phyloP scores from a whole-genome alignment of 1,140 invertebrate species.

The Platorchestia sp. region DNA sequence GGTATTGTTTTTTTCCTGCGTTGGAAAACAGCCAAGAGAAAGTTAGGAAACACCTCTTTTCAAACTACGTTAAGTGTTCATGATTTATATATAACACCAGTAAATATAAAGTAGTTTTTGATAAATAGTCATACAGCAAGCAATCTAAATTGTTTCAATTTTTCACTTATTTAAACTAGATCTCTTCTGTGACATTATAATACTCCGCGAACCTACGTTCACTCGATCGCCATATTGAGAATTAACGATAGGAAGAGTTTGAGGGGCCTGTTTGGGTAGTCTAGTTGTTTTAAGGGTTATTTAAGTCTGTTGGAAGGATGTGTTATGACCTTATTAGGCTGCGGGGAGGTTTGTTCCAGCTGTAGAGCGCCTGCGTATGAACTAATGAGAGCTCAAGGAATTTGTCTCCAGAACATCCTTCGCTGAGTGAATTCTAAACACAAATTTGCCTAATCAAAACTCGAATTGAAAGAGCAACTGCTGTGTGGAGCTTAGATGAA shows the following conservation, averaged over 20 bases:
- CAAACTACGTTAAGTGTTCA: neutral
- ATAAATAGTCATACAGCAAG: neutral
- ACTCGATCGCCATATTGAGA: neutral
- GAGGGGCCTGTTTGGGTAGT: neutral
- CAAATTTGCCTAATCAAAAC: neutral
- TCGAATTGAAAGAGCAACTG: neutral
- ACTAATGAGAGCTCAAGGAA: neutral
- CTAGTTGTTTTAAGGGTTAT: neutral
- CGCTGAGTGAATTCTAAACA: neutral
- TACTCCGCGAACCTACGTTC: neutral
- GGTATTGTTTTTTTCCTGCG: neutral
- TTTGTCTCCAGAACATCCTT: neutral
- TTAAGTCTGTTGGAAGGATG: no score
- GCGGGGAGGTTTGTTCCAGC: no score
- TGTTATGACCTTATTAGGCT: no score
- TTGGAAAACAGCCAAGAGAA: neutral
- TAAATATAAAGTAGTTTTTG: neutral
- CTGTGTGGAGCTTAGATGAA: neutral
- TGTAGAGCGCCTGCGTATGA: neutral
- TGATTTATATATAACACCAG: neutral
- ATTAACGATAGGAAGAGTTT: neutral
- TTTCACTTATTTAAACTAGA: no score
- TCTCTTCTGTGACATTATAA: neutral
- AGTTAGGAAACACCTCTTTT: no score
- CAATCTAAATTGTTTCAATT: neutral